Evolutionary conservation across 2,797 vertebrate species (phyloP).

Genomic region (Diglossa cyanea): DNA sequence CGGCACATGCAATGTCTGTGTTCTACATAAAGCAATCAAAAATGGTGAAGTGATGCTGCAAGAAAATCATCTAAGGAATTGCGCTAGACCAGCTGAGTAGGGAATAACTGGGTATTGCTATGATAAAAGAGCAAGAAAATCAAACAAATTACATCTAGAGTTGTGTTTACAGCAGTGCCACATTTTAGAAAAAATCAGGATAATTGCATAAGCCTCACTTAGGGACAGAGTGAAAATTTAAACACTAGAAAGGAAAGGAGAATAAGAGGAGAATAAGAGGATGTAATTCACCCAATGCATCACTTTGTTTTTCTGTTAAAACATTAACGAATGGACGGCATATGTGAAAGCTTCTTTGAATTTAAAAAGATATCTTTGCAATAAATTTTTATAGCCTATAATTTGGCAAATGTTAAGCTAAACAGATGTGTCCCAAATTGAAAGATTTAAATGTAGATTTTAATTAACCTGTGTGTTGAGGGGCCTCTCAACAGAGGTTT

Average conservation of each 20-base stretch:
- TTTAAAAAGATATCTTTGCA: background rate
- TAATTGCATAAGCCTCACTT: background rate
- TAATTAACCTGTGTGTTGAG: background rate
- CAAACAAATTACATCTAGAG: background rate
- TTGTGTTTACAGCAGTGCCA: background rate
- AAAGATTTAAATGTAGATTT: background rate
- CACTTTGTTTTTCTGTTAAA: background rate
- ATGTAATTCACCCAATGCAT: background rate
- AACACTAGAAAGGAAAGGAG: background rate
- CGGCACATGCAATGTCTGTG: background rate
- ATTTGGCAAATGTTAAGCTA: background rate
- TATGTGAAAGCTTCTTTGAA: background rate
- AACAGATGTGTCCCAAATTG: background rate
- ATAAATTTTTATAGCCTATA: background rate
- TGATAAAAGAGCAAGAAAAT: background rate
- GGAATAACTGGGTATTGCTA: background rate
- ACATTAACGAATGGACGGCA: fast-evolving
- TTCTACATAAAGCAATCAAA: background rate
- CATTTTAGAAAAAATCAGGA: background rate
- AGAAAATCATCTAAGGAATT: background rate
- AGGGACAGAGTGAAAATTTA: background rate
- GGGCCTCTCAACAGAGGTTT: background rate
- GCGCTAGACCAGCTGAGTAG: background rate
- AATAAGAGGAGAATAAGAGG: background rate
- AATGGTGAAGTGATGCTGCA: background rate